phyloP scores from a whole-genome alignment of 2,888 invertebrate genomes.

The Tubulanus polymorphus region DNA sequence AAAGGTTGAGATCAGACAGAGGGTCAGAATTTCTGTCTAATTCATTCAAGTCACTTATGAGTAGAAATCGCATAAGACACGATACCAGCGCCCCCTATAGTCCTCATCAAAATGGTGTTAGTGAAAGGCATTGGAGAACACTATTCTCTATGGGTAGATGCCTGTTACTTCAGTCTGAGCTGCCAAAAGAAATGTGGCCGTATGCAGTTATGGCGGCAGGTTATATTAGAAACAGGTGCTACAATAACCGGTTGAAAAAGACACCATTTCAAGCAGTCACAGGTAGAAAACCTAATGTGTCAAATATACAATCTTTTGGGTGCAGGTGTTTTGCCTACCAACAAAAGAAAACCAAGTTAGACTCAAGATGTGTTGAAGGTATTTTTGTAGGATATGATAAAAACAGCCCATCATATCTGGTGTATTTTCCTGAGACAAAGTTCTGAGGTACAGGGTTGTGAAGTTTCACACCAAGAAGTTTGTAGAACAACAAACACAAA shows the following conservation, averaged over 20 bases:
- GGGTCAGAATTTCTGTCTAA: slow-evolving; percentile 2
- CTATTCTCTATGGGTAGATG: slow-evolving; percentile 19
- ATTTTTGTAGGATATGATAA: slow-evolving; percentile 14
- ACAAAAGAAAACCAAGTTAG: slow-evolving; percentile 14
- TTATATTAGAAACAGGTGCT: slow-evolving; percentile 18
- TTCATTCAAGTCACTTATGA: slow-evolving; percentile 4
- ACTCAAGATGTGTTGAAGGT: slow-evolving; percentile 11
- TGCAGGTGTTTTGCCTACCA: slow-evolving; percentile 11
- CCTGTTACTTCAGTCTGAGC: slow-evolving; percentile 8
- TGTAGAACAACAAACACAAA: too few relatives aligned
- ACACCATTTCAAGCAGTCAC: slow-evolving; percentile 15
- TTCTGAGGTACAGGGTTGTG: slow-evolving; percentile 6
- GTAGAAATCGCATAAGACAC: slow-evolving; percentile 7
- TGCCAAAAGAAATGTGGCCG: slow-evolving; percentile 18
- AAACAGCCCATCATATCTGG: slow-evolving; percentile 8
- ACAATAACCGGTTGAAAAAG: not conserved
- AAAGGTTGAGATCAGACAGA: slow-evolving; percentile 4
- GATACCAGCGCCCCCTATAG: slow-evolving; percentile 10
- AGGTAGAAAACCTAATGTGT: slow-evolving; percentile 9
- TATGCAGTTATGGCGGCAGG: slow-evolving; percentile 16
- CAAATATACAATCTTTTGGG: slow-evolving; percentile 14
- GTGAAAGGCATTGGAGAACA: slow-evolving; percentile 16
- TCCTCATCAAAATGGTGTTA: slow-evolving; percentile 18
- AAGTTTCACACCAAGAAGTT: too few relatives aligned
- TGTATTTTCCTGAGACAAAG: slow-evolving; percentile 11